These are phyloP conservation scores for Poecile montanus DNA, from an alignment of 2,797 vertebrate species.

Conservation along the genomic window DNA sequence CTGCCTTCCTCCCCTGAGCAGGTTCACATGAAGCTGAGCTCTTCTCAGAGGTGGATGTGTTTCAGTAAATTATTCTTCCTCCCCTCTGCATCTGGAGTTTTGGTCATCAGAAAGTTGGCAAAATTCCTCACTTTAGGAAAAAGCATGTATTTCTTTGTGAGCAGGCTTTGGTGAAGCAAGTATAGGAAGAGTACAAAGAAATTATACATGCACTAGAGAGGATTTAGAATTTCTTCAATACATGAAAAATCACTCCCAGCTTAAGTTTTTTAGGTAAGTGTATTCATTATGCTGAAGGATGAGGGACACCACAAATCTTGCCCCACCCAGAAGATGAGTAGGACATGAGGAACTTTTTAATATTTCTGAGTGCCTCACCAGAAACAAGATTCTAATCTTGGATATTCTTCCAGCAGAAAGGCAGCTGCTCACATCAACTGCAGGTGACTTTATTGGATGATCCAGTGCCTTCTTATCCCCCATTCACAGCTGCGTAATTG, in stretches of 20 bases:
- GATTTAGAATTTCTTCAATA: constrained; percentile 76
- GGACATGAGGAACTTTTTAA: neutral
- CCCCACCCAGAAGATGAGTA: neutral
- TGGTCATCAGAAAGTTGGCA: neutral
- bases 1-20: neutral
- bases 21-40: neutral
- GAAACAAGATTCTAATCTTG: neutral
- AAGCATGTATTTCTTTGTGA: neutral
- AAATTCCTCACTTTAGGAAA: neutral
- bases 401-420: neutral
- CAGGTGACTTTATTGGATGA: neutral
- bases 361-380: neutral
- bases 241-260: constrained; percentile 56
- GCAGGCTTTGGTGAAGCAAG: neutral
- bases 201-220: constrained; percentile 55
- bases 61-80: neutral
- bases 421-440: neutral
- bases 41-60: neutral
- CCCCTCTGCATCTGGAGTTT: neutral
- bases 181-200: neutral
- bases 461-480: neutral
- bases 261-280: constrained; percentile 72
- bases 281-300: neutral
- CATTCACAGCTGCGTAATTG: neutral
- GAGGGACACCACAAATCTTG: neutral